Evolutionary conservation across 2,888 invertebrate genomes (phyloP).

Genomic region (Steinernema scapterisci): DNA sequence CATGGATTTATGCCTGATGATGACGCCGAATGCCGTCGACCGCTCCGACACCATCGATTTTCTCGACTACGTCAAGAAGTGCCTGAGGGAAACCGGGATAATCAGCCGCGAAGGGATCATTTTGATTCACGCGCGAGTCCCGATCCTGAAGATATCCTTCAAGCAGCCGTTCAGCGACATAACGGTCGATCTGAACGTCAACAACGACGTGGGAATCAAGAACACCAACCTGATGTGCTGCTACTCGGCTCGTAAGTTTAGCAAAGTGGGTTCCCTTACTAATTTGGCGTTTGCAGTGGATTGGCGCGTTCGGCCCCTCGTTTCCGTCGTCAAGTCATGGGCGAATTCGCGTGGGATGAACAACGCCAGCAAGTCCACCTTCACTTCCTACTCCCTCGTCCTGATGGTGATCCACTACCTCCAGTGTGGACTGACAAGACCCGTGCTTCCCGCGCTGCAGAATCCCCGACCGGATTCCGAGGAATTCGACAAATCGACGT

Average conservation of each 20-base stretch:
- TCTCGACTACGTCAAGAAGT: background rate
- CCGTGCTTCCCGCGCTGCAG: constrained; percentile 83
- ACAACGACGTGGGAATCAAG: constrained; percentile 90
- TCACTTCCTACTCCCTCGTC: constrained; percentile 93
- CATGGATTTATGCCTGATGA: constrained; percentile 89
- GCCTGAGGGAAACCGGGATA: background rate
- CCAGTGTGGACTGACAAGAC: constrained; percentile 82
- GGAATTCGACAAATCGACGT: constrained; percentile 46
- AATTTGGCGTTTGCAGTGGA: constrained; percentile 75
- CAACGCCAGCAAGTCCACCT: constrained; percentile 89
- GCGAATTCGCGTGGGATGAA: constrained; percentile 91
- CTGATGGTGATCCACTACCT: constrained; percentile 96
- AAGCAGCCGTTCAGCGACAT: constrained; percentile 72
- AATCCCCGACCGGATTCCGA: constrained; percentile 63
- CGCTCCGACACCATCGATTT: background rate
- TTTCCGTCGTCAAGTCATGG: constrained; percentile 90
- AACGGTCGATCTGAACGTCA: constrained; percentile 94
- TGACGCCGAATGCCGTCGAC: constrained; percentile 74
- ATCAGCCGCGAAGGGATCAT: constrained; percentile 71
- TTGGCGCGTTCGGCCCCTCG: constrained; percentile 90
- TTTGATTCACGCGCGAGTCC: constrained; percentile 87
- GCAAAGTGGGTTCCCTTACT: background rate
- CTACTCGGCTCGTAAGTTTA: constrained; percentile 80
- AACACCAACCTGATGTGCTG: constrained; percentile 91
- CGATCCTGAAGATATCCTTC: constrained; percentile 74